Base-by-base conservation (phyloP, 2,113 vertebrate species). In the Pionites leucogaster region DNA sequence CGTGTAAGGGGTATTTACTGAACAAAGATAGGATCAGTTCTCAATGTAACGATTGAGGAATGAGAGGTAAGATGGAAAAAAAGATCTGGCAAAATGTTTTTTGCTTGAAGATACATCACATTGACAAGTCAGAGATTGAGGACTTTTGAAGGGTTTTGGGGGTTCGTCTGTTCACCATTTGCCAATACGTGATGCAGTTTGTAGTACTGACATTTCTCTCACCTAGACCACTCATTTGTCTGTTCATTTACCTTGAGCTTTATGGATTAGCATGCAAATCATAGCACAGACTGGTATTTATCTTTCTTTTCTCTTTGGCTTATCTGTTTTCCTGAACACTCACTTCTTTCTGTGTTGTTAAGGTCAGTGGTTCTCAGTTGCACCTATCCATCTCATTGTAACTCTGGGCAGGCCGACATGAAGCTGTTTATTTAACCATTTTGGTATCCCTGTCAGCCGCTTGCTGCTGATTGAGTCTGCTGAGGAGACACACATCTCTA, bases 381-480 rank as follows among this genome's bases (percentile, higher is more conserved):
- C 83, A 72, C 76, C 92, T 79, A 79, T 96, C 90, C 79, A 80
- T 96, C 90, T 95, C 84, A 2, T 24, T 4, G 9, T 82, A 62
- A 77, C 84, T 93, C 60, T 2, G 3, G 53, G 67, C 75, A 62
- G 85, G 90, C 55, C 0, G 11, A 72, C 1, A 1, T 12, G 71
- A 37, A 81, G 77, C 90, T 52, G 35, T 94, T 88, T 92, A 33
- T 94, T 92, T 75, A 88, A 90, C 94, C 50, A 33, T 90, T 94
- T 88, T 52, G 22, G 80, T 75, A 64, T 90, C 95, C 86, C 72
- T 84, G 67, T 71, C 92, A 92, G 77, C 88, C 18, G 89, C 62
- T 13, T 1, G 62, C 92, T 53, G 52, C 47, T 92, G 91, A 97
- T 72, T 82, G 92, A 91, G 77, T 80, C 87, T 85, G 84, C 82